Evolutionary conservation across 2,888 invertebrate species (phyloP).

Genomic region (Arrhopalites spinosus): DNA sequence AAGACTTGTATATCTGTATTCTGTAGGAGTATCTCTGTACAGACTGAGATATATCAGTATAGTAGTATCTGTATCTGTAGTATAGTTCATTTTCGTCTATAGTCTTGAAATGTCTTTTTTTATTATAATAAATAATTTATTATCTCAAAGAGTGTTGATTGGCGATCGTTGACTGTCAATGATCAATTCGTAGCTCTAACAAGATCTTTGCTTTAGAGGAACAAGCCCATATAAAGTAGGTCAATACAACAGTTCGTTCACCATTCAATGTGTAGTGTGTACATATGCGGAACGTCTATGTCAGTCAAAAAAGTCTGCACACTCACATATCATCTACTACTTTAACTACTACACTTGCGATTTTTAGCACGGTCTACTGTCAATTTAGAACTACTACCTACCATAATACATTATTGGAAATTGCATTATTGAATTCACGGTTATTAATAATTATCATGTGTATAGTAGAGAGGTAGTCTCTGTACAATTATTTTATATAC

Average conservation of each 20-base stretch:
- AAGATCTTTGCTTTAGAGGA: conserved; percentile 20
- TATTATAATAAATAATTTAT: background rate
- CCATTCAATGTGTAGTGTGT: background rate
- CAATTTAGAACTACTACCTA: background rate
- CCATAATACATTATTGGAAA: background rate
- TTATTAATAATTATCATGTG: conserved; percentile 5
- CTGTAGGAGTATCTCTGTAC: no score
- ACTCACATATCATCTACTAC: background rate
- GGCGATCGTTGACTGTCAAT: conserved; percentile 24
- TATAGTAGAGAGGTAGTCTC: background rate
- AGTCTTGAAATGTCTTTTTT: background rate
- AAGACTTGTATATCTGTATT: no score
- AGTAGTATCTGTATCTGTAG: no score
- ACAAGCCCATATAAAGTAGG: conserved; percentile 21
- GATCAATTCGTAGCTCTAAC: background rate
- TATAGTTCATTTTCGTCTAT: no score
- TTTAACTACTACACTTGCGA: background rate
- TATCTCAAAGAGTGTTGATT: background rate
- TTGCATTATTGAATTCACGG: background rate
- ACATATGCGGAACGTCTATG: background rate
- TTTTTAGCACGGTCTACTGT: no score
- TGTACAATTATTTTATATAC: background rate
- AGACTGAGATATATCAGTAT: no score
- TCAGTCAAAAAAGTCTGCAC: background rate
- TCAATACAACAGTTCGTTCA: conserved; percentile 18